Conservation (phyloP, 1,140 invertebrate genomes). For the Muscidifurax raptorellus region DNA sequence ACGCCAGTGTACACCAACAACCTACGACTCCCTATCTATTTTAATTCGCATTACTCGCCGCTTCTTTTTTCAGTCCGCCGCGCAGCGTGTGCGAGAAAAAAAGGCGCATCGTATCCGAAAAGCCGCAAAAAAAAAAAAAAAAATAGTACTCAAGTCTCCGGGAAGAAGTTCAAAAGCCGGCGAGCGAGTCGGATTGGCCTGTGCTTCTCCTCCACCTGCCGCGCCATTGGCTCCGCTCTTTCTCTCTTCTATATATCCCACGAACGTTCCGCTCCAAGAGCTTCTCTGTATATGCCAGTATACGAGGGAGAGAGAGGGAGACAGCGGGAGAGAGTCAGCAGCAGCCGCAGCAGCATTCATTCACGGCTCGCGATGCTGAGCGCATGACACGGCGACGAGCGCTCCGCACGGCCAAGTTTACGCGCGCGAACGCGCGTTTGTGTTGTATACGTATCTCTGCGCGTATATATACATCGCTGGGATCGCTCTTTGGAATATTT, state of each 20-base stretch:
- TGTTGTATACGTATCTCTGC: background rate
- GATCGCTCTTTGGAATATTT: background rate
- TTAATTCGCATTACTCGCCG: background rate
- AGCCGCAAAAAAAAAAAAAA: background rate
- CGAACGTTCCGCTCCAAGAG: background rate
- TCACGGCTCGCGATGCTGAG: constrained; percentile 41
- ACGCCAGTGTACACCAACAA: too few species aligned
- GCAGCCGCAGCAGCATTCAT: constrained; percentile 28
- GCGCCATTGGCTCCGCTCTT: constrained; percentile 29
- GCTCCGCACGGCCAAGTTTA: background rate
- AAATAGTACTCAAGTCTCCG: background rate
- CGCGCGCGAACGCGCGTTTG: constrained; percentile 1
- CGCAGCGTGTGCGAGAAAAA: background rate
- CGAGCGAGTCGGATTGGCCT: background rate
- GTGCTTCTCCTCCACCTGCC: constrained; percentile 1
- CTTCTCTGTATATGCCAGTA: background rate
- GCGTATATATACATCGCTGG: background rate
- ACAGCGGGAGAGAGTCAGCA: background rate
- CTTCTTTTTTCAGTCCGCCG: background rate
- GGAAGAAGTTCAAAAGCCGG: constrained; percentile 17
- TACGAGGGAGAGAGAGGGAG: background rate
- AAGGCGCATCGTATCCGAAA: background rate
- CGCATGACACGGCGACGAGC: background rate
- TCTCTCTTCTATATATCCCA: background rate
- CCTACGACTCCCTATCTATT: background rate